Evolutionary conservation across 2,797 vertebrate genomes (phyloP).

Genomic region (Cheirogaleus major): DNA sequence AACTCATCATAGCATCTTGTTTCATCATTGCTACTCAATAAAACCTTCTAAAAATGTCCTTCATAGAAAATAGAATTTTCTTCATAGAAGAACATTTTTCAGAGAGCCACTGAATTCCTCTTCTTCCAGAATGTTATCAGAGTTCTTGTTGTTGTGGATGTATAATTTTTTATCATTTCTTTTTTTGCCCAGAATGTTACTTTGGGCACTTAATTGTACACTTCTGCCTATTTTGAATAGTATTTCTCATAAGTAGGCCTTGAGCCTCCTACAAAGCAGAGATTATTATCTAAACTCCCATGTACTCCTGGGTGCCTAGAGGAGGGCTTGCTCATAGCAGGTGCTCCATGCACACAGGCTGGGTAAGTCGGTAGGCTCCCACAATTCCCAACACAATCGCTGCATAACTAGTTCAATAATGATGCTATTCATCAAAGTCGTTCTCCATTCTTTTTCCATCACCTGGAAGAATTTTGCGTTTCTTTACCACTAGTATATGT

Average conservation of each 20-base stretch:
- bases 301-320: not conserved
- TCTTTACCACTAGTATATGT: not conserved
- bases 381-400: not conserved
- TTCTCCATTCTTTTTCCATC: not conserved
- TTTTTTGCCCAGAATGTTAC: not conserved
- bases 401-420: not conserved
- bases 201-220: not conserved
- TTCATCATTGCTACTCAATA: not conserved
- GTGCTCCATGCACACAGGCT: not conserved
- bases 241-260: not conserved
- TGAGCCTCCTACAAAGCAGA: not conserved
- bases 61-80: not conserved
- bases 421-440: not conserved
- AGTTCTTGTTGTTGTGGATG: not conserved
- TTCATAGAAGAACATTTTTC: not conserved
- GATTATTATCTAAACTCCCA: not conserved
- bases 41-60: not conserved
- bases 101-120: not conserved
- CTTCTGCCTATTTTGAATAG: not conserved
- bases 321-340: not conserved
- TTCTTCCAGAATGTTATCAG: not conserved
- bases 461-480: not conserved
- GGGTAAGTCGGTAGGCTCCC: not conserved
- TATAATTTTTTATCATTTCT: not conserved
- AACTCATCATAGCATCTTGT: not conserved